Evolutionary conservation across 2,797 vertebrate genomes (phyloP).

Genomic region (Vespertilio murinus): DNA sequence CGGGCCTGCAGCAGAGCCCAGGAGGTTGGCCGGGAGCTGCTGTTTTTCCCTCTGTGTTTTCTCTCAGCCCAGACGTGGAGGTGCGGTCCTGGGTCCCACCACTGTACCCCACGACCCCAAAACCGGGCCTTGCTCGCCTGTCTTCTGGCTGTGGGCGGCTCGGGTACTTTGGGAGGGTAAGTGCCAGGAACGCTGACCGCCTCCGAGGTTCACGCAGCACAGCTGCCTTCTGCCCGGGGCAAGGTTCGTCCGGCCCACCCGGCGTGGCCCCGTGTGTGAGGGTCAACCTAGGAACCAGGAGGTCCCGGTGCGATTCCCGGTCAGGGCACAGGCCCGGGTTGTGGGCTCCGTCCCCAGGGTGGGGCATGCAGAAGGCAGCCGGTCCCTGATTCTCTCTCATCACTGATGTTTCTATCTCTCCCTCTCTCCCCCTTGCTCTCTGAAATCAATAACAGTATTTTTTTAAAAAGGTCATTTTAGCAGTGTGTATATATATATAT

Average conservation of each 20-base stretch:
- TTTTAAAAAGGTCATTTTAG: neutral
- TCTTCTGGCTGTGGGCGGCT: neutral
- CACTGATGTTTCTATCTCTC: too few relatives aligned
- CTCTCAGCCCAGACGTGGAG: neutral
- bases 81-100: fast-evolving
- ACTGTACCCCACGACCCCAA: fast-evolving
- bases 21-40: neutral
- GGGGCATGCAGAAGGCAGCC: too few relatives aligned
- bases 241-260: neutral
- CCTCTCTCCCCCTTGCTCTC: too few relatives aligned
- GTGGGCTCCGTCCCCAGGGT: too few relatives aligned
- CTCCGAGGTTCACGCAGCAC: neutral
- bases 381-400: too few relatives aligned
- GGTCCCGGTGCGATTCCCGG: too few relatives aligned
- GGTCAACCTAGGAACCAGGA: too few relatives aligned
- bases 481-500: too few relatives aligned
- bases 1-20: neutral
- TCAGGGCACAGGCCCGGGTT: too few relatives aligned
- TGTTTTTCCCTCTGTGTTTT: neutral
- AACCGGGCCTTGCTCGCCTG: neutral
- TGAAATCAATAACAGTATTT: too few relatives aligned
- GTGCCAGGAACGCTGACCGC: neutral
- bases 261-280: too few relatives aligned
- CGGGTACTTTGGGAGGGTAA: neutral
- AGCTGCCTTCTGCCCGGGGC: neutral